Conservation (phyloP, 2,113 vertebrate genomes). For the Lethenteron reissneri region DNA sequence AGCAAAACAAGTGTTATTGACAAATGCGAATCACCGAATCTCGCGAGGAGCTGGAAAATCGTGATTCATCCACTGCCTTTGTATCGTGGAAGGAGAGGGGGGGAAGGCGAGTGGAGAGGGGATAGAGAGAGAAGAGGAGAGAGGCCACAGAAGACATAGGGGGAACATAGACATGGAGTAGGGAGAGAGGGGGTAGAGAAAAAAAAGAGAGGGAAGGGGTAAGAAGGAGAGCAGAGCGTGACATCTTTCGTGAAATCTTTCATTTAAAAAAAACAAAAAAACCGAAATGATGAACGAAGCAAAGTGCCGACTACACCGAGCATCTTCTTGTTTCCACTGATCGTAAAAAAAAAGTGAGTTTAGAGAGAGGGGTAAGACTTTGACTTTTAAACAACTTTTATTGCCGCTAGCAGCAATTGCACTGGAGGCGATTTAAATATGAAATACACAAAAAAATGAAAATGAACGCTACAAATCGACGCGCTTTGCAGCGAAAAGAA, state of each 20-base stretch:
- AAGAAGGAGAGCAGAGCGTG: constrained; percentile 9
- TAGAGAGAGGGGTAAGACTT: too few species aligned
- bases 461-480: too few species aligned
- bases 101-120: neutral
- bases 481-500: too few species aligned
- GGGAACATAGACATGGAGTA: neutral
- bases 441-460: too few species aligned
- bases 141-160: neutral
- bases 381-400: too few species aligned
- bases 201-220: constrained; percentile 13
- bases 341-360: too few species aligned
- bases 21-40: too few species aligned
- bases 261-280: neutral
- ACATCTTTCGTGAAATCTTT: neutral
- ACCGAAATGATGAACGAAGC: constrained; percentile 9
- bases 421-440: too few species aligned
- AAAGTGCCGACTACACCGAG: constrained; percentile 7
- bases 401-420: too few species aligned
- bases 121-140: neutral
- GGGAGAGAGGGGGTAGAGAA: neutral
- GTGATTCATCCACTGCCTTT: too few species aligned
- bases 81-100: neutral
- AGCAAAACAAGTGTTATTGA: too few species aligned
- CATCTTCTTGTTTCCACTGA: constrained; percentile 12
- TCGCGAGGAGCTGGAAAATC: too few species aligned